phyloP scores from a whole-genome alignment of 1,140 invertebrate genomes.

The Zaprionus gabonicus region DNA sequence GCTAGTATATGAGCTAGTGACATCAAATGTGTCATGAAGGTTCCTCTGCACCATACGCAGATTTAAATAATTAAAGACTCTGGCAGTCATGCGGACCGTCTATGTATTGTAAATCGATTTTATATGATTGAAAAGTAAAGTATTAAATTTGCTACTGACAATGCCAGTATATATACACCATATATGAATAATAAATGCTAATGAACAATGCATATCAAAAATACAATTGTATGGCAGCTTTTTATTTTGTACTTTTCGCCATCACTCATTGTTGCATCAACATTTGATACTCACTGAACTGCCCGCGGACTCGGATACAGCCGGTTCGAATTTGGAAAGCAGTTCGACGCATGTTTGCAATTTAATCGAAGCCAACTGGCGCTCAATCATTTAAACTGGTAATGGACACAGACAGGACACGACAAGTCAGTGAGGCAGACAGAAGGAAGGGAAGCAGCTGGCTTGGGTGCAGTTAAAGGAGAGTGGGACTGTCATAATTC shows the following conservation, averaged over 20 bases:
- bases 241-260: not conserved
- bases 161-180: no score
- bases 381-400: constrained; percentile 1
- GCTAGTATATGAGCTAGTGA: no score
- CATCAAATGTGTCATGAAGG: no score
- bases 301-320: not conserved
- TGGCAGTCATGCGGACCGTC: no score
- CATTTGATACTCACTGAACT: not conserved
- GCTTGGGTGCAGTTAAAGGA: not conserved
- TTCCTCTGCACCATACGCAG: no score
- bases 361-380: not conserved
- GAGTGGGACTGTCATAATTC: not conserved
- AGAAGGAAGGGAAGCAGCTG: not conserved
- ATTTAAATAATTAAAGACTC: no score
- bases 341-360: constrained; percentile 3
- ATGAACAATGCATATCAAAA: no score
- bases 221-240: no score
- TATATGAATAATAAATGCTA: no score
- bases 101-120: no score
- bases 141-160: no score
- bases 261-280: not conserved
- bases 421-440: not conserved
- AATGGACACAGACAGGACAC: not conserved
- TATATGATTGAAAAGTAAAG: no score
- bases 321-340: not conserved